These are phyloP conservation scores for Aleiodes sp. DNA, from an alignment of 1,140 invertebrate species.

Conservation along the genomic window DNA sequence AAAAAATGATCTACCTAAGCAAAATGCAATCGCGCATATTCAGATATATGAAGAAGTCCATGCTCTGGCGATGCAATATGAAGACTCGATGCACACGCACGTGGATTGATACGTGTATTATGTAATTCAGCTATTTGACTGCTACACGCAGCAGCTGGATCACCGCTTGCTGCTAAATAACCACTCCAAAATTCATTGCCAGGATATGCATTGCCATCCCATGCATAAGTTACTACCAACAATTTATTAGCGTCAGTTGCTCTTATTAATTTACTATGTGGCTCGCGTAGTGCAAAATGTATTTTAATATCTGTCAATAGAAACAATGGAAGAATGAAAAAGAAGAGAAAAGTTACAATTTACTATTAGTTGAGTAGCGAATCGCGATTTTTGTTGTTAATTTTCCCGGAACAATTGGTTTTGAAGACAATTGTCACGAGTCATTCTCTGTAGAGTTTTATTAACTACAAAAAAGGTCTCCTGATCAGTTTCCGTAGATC, in stretches of 20 bases:
- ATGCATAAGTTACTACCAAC: slow-evolving; percentile 73
- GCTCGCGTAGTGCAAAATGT: slow-evolving; percentile 57
- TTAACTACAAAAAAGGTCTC: too few species aligned
- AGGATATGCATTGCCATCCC: slow-evolving; percentile 75
- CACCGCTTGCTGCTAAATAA: slow-evolving; percentile 64
- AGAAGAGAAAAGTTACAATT: slow-evolving; percentile 9
- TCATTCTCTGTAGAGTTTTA: too few species aligned
- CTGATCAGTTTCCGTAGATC: too few species aligned
- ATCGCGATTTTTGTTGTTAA: neutral
- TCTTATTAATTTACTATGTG: slow-evolving; percentile 56
- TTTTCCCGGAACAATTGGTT: too few species aligned
- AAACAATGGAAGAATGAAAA: neutral
- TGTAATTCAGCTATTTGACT: slow-evolving; percentile 70
- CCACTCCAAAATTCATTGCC: slow-evolving; percentile 65
- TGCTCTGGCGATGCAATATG: slow-evolving; percentile 64
- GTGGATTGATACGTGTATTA: slow-evolving; percentile 68
- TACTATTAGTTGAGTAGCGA: neutral
- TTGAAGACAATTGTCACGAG: too few species aligned
- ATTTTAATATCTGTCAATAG: slow-evolving; percentile 52
- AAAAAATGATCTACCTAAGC: slow-evolving; percentile 51
- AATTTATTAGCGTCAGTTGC: slow-evolving; percentile 64
- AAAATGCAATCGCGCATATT: slow-evolving; percentile 63
- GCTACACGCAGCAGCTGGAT: slow-evolving; percentile 72
- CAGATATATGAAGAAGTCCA: slow-evolving; percentile 66
- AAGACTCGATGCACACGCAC: slow-evolving; percentile 62